Evolutionary conservation across 2,113 vertebrate genomes (phyloP), one percentile per base, ranked within the genome.

Genomic region (Hiodon alosoides): DNA sequence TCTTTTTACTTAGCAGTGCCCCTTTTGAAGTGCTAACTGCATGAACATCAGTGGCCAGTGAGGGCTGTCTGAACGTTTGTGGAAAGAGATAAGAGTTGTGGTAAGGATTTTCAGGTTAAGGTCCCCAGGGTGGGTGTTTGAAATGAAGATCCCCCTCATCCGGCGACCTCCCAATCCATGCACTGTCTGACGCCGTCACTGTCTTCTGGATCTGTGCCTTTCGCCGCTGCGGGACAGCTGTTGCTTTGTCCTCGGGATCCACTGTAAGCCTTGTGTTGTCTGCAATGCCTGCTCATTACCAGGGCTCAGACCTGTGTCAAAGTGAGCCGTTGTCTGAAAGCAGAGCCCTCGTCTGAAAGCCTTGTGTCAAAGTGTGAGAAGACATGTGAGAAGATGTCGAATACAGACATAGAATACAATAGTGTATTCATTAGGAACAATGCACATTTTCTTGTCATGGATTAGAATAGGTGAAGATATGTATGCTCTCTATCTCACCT

Each of bases 391-490:
- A 31, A 31, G 31, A 31, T 31, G 31, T 31, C 31, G 31, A 31
- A 31, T 31, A 31, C 31, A 31, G 31, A 31, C 31, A 31, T 31
- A 31, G 3, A 31, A 10, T 9, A 73, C 50, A 54, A 50, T 17
- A 2, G 62, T 54, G 72, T 64, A 48, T 74, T 67, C 72, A 46
- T 55, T 2, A 7, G 4, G 31, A 55, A 50, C 70, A 51, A 14
- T 72, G 13, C 6, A 7, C 11, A 47, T 57, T 58, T 48, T 60
- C 57, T 71, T 5, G 47, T 73, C 58, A 59, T 73, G 58, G 46
- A 2, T 52, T 48, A 59, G 47, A 11, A 31, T 73, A 61, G 64
- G 74, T 85, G 83, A 85, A 85, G 31, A 88, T 60, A 77, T 74
- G 31, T 31, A 31, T 31, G 31, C 31, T 31, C 31, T 31, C 31